Conservation (phyloP, 2,888 invertebrate species). For the Ophion ventricosus region DNA sequence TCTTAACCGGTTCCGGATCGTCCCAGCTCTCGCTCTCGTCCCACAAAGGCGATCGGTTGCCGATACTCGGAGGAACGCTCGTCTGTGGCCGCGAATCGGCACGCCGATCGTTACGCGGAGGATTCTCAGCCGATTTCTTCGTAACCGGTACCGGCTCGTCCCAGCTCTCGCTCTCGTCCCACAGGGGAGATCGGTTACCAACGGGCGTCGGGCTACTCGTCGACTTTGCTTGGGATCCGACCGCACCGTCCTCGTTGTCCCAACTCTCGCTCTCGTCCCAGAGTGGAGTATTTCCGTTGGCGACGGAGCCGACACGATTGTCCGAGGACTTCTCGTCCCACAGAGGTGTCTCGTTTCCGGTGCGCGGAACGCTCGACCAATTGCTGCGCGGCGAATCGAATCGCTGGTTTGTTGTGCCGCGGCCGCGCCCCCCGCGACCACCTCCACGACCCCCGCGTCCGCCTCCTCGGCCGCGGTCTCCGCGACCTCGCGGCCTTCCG, state of each 20-base stretch:
- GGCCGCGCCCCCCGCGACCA: constrained; percentile 21
- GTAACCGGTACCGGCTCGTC: neutral
- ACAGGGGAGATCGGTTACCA: constrained; percentile 7
- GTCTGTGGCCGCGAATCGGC: neutral
- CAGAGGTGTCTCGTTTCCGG: constrained; percentile 26
- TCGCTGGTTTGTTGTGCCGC: constrained; percentile 11
- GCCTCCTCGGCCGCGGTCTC: constrained; percentile 26
- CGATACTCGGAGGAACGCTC: neutral
- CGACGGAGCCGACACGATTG: neutral
- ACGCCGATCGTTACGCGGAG: too few species aligned
- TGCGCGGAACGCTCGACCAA: neutral
- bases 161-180: constrained; percentile 20
- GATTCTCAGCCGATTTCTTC: neutral
- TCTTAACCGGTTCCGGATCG: neutral
- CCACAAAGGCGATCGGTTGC: constrained; percentile 8
- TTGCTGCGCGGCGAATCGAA: neutral
- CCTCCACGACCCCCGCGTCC: constrained; percentile 83
- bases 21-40: constrained; percentile 23
- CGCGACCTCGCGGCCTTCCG: constrained; percentile 15
- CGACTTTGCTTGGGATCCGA: neutral
- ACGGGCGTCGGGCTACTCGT: neutral
- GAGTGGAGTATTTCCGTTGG: constrained; percentile 31
- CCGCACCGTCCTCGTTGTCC: constrained; percentile 19
- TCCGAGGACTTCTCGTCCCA: constrained; percentile 22
- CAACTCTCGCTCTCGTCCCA: constrained; percentile 23